Conservation (phyloP, 64 coral and sea anemone genomes). For the Acropora tenuis region DNA sequence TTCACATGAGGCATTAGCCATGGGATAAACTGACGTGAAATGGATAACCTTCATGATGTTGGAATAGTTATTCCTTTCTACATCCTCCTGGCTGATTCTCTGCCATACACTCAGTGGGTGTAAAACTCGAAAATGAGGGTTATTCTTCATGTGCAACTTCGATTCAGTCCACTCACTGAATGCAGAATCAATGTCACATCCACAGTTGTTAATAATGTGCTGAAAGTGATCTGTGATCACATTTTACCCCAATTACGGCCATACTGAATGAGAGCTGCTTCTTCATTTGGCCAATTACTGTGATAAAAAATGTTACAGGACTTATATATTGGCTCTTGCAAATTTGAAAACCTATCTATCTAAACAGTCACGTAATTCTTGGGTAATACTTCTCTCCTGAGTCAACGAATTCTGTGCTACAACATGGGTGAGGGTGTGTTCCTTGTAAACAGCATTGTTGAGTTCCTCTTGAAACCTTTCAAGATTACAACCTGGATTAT, state of each 20-base stretch:
- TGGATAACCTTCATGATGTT: constrained; percentile 58
- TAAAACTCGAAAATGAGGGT: constrained; percentile 39
- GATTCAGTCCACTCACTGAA: constrained; percentile 61
- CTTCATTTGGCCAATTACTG: constrained; percentile 64
- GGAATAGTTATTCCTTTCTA: constrained; percentile 49
- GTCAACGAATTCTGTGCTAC: constrained; percentile 22
- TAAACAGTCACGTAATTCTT: constrained; percentile 45
- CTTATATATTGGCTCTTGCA: constrained; percentile 50
- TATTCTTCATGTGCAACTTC: constrained; percentile 53
- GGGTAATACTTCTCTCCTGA: constrained; percentile 50
- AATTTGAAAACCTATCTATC: constrained; percentile 50
- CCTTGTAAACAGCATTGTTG: constrained; percentile 41
- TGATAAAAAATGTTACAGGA: constrained; percentile 65
- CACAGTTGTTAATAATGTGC: constrained; percentile 44
- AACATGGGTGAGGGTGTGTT: constrained; percentile 49
- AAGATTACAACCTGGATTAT: constrained; percentile 56
- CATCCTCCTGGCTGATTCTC: constrained; percentile 57
- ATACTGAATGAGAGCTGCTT: constrained; percentile 51
- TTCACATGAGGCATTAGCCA: constrained; percentile 65
- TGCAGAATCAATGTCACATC: constrained; percentile 49
- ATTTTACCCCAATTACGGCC: constrained; percentile 40
- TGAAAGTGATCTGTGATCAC: constrained; percentile 56
- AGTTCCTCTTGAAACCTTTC: constrained; percentile 41
- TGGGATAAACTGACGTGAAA: constrained; percentile 58
- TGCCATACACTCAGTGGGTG: constrained; percentile 55